These are phyloP conservation scores for Dasysyrphus tricinctus DNA, from an alignment of 2,888 invertebrate genomes.

Conservation along the genomic window DNA sequence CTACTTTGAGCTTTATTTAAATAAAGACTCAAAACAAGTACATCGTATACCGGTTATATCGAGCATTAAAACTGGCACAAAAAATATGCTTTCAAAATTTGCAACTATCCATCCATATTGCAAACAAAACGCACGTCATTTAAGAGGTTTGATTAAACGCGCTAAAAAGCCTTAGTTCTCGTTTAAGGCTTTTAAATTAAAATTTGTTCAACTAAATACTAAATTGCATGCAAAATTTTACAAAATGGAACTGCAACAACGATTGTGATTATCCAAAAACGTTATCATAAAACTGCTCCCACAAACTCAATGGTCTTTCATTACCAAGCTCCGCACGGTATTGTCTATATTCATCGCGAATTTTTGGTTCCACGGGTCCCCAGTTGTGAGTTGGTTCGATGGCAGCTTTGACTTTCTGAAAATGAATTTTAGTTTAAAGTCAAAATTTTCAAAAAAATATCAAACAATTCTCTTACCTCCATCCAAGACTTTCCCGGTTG, in stretches of 20 bases:
- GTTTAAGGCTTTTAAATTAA: conserved; percentile 9
- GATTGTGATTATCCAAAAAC: conserved; percentile 79
- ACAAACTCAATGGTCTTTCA: conserved; percentile 55
- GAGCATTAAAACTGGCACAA: conserved; percentile 25
- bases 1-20: conserved; percentile 16
- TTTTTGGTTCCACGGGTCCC: conserved; percentile 81
- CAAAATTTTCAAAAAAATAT: neutral
- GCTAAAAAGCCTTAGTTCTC: conserved; percentile 4
- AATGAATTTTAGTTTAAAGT: neutral
- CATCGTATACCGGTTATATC: conserved; percentile 26
- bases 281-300: conserved; percentile 78
- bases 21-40: conserved; percentile 11
- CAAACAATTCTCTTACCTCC: conserved; percentile 48
- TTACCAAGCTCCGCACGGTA: conserved; percentile 73
- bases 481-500: conserved; percentile 78
- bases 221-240: conserved; percentile 32
- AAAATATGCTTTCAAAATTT: conserved; percentile 9
- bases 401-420: conserved; percentile 80
- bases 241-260: neutral
- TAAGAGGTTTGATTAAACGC: neutral
- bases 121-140: neutral
- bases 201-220: conserved; percentile 27
- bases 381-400: conserved; percentile 79
- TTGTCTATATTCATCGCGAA: conserved; percentile 84
- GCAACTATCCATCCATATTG: conserved; percentile 8